These are phyloP conservation scores for Lampris megalopsis DNA, from an alignment of 2,113 vertebrate species.

Conservation along the genomic window DNA sequence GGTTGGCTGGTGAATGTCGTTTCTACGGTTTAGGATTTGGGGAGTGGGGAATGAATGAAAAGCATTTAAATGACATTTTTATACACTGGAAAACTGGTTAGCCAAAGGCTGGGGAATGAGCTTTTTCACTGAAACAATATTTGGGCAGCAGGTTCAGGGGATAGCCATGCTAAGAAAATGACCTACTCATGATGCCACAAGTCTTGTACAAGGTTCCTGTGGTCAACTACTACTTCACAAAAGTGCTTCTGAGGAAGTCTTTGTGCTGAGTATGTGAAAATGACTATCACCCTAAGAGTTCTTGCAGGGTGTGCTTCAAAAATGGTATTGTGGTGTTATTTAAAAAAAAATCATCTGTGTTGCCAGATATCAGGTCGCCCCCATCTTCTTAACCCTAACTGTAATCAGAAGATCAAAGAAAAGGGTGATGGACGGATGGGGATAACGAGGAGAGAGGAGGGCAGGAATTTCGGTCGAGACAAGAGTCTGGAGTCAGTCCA, in stretches of 20 bases:
- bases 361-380: slow-evolving; percentile 42
- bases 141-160: too few relatives aligned
- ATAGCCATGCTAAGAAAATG: too few relatives aligned
- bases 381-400: slow-evolving; percentile 29
- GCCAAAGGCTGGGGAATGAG: too few relatives aligned
- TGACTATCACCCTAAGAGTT: slow-evolving; percentile 28
- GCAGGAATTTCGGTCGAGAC: slow-evolving; percentile 57
- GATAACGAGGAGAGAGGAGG: slow-evolving; percentile 54
- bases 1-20: neutral
- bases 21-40: too few relatives aligned
- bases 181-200: too few relatives aligned
- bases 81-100: too few relatives aligned
- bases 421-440: slow-evolving; percentile 59
- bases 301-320: too few relatives aligned
- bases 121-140: too few relatives aligned
- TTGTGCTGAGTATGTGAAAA: slow-evolving; percentile 59
- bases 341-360: slow-evolving; percentile 12
- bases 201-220: neutral
- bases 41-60: too few relatives aligned
- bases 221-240: slow-evolving; percentile 43
- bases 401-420: slow-evolving; percentile 57
- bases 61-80: too few relatives aligned
- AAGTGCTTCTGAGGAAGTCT: slow-evolving; percentile 63
- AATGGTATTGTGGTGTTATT: slow-evolving; percentile 5
- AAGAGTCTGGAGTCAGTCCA: slow-evolving; percentile 67